Base-by-base conservation (phyloP, 2,113 vertebrate genomes). In the Siniperca chuatsi region DNA sequence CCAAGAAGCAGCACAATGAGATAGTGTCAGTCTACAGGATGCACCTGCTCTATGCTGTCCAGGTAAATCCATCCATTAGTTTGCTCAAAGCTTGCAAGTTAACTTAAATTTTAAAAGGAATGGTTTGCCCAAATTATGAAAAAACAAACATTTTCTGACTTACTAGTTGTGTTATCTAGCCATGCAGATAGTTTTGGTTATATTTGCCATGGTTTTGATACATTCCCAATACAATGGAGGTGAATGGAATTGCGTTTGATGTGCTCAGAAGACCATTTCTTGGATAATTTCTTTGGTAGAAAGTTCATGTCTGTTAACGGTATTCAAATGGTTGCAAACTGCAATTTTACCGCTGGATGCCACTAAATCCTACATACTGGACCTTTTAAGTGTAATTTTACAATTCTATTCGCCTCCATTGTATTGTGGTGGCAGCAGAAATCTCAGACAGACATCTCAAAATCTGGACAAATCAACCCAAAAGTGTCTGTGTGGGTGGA, bases 1-100 rank as follows among this genome's bases (percentile, higher is more conserved):
- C 97, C 50, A 98, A 99, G 96, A 99, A 98, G 78, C 97, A 98
- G 57, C 98, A 99, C 79, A 95, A 98, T 84, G 98, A 99, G 90
- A 97, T 98, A 0, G 94, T 99, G 79, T 98, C 98, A 0, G 98
- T 99, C 89, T 99, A 99, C 94, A 97, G 98, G 91, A 99, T 98
- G 97, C 98, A 99, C 69, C 97, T 99, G 88, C 97, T 99, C 23
- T 99, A 99, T 40, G 98, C 98, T 61, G 98, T 99, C 81, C 98
- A 99, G 98, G 98, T 99, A 96, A 44, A 78, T 72, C 18, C 65
- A n/a, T 57, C 7, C 7, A 25, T 71, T 57, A 40, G 8, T 40
- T 75, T 75, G 6, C 20, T 0, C 5, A 65, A 29, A 74, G 23
- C 16, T 16, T 55, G 5, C 35, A 48, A 13, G 23, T 12, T 67